These are phyloP conservation scores for Smittia aterrima DNA, from an alignment of 2,888 invertebrate species.

Conservation along the genomic window DNA sequence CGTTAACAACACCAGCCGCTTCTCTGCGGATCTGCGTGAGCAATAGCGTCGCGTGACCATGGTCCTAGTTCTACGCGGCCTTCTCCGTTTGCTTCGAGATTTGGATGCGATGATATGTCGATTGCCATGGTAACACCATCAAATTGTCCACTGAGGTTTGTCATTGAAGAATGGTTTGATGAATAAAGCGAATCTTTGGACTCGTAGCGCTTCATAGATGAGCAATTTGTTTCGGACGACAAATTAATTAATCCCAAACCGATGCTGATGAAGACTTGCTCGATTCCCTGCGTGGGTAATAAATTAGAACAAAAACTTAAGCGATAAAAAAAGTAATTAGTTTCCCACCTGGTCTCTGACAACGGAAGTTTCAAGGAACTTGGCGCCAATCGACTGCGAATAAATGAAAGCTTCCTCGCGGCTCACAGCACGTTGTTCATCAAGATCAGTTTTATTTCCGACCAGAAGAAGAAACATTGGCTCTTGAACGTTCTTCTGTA, in stretches of 20 bases:
- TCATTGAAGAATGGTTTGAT: conserved; percentile 47
- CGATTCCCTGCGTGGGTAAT: conserved; percentile 58
- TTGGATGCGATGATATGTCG: conserved; percentile 58
- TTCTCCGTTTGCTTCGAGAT: conserved; percentile 60
- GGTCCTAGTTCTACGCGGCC: conserved; percentile 65
- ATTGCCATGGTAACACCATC: conserved; percentile 50
- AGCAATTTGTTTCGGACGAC: conserved; percentile 55
- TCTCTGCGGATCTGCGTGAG: conserved; percentile 64
- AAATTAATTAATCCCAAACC: conserved; percentile 63
- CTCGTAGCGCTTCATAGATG: conserved; percentile 63
- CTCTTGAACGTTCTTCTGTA: conserved; percentile 74
- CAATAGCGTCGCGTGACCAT: conserved; percentile 64
- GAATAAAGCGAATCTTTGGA: conserved; percentile 54
- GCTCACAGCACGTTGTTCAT: conserved; percentile 61
- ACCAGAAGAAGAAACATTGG: conserved; percentile 76
- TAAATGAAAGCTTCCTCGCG: conserved; percentile 71
- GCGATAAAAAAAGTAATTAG: conserved; percentile 36
- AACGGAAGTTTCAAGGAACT: conserved; percentile 83
- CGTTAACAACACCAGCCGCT: conserved; percentile 62
- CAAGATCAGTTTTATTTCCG: conserved; percentile 82
- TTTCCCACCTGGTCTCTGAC: conserved; percentile 63
- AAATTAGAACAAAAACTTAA: not conserved
- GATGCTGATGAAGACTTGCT: conserved; percentile 68
- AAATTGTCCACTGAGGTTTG: conserved; percentile 24
- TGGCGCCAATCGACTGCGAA: conserved; percentile 77